phyloP scores from a whole-genome alignment of 2,797 vertebrate species.

The Discoglossus pictus region DNA sequence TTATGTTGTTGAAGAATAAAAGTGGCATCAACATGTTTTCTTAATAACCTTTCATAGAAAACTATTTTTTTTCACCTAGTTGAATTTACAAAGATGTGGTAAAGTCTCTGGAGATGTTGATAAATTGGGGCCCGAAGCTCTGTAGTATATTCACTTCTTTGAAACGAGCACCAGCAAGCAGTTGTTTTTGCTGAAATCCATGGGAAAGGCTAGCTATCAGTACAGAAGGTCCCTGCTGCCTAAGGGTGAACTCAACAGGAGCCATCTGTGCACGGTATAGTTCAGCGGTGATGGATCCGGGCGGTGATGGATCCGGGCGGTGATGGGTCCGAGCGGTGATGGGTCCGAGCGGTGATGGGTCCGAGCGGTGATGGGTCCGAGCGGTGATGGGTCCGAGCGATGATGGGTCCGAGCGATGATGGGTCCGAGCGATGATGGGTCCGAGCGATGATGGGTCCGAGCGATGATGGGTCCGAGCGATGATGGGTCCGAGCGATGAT shows the following conservation, averaged over 20 bases:
- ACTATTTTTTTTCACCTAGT: too few species aligned
- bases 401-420: slow-evolving; percentile 13
- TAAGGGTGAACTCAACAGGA: neutral
- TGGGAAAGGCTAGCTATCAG: slow-evolving; percentile 40
- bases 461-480: slow-evolving; percentile 17
- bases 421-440: slow-evolving; percentile 10
- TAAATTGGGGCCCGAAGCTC: too few species aligned
- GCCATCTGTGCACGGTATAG: slow-evolving; percentile 52
- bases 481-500: slow-evolving; percentile 1
- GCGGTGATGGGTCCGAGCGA: slow-evolving; percentile 3
- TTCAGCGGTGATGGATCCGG: slow-evolving; percentile 5
- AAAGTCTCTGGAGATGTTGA: too few species aligned
- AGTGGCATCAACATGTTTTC: too few species aligned
- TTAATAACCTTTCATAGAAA: too few species aligned
- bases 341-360: slow-evolving; percentile 8
- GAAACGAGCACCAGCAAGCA: neutral
- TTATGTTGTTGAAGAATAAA: too few species aligned
- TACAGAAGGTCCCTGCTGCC: slow-evolving; percentile 26
- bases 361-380: slow-evolving; percentile 10
- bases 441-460: neutral
- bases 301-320: slow-evolving; percentile 18
- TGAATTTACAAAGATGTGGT: too few species aligned
- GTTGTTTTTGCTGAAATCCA: slow-evolving; percentile 1
- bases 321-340: neutral
- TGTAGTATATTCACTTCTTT: neutral